Evolutionary conservation across 2,888 invertebrate genomes (phyloP).

Genomic region (Amphipyra tragopoginis): DNA sequence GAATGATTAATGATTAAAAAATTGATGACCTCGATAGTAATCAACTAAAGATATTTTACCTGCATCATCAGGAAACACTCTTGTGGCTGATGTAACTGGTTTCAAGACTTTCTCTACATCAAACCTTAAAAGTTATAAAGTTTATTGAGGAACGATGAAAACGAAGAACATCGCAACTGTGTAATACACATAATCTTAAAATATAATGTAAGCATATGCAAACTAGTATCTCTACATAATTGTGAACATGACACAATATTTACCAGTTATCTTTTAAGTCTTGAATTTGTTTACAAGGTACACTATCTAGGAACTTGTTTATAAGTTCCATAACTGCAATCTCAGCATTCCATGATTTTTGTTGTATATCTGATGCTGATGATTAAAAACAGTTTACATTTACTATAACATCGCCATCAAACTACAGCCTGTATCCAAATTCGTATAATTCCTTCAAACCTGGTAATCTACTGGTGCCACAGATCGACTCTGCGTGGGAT

Average conservation of each 20-base stretch:
- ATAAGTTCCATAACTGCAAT: conserved; percentile 94
- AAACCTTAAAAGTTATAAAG: conserved; percentile 20
- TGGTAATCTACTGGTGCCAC: no score
- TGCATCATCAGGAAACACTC: conserved; percentile 38
- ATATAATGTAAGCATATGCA: no score
- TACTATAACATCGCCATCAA: background rate
- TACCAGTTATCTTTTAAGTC: conserved; percentile 91
- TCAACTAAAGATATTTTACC: conserved; percentile 11
- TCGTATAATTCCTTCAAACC: no score
- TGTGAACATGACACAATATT: conserved; percentile 7
- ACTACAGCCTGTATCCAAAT: no score
- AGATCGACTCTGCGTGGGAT: no score
- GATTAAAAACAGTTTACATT: conserved; percentile 1
- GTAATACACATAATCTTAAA: no score
- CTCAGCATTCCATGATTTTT: conserved; percentile 91
- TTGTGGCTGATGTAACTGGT: conserved; percentile 37
- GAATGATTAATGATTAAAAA: no score
- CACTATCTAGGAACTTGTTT: conserved; percentile 92
- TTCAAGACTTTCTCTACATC: conserved; percentile 42
- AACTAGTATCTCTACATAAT: background rate
- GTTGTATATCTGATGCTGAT: conserved; percentile 79
- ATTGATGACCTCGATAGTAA: no score
- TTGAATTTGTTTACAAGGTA: conserved; percentile 89
- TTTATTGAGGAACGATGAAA: no score
- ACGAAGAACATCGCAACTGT: background rate